Evolutionary conservation across 2,888 invertebrate species (phyloP).

Genomic region (Chloroclysta siterata): DNA sequence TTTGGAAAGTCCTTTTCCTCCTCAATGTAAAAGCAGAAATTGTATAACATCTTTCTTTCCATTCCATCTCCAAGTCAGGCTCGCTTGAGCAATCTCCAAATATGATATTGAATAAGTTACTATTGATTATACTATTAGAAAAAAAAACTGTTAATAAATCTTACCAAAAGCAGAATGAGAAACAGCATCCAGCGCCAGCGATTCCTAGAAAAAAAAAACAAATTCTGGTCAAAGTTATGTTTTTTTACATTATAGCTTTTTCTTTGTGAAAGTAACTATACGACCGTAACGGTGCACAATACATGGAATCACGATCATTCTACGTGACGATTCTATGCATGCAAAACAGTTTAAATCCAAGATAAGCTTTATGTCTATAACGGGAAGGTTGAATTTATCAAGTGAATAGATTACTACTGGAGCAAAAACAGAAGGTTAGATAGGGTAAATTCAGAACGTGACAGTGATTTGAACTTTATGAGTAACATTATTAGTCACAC

Average conservation of each 20-base stretch:
- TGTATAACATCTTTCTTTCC: no score
- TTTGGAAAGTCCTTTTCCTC: no score
- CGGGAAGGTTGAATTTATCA: conserved; percentile 17
- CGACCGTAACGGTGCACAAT: conserved; percentile 49
- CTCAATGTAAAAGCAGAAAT: no score
- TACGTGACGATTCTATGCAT: conserved; percentile 56
- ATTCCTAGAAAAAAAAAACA: conserved; percentile 33
- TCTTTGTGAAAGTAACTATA: conserved; percentile 58
- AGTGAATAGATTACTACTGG: conserved; percentile 5
- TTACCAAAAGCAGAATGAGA: conserved; percentile 17
- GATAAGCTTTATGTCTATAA: conserved; percentile 19
- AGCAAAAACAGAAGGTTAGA: conserved; percentile 28
- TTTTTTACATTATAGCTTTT: conserved; percentile 31
- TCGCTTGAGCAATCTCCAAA: no score
- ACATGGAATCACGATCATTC: conserved; percentile 47
- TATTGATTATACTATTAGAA: no score
- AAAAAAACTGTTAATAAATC: background rate
- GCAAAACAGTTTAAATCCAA: conserved; percentile 28
- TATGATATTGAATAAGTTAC: no score
- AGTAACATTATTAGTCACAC: conserved; percentile 21
- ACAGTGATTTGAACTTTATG: conserved; percentile 27
- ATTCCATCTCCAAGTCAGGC: no score
- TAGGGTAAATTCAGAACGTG: conserved; percentile 28
- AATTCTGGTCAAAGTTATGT: conserved; percentile 1
- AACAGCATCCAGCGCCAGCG: conserved; percentile 7